phyloP scores from a whole-genome alignment of 1,140 invertebrate species.

The Sarcophaga bullata region DNA sequence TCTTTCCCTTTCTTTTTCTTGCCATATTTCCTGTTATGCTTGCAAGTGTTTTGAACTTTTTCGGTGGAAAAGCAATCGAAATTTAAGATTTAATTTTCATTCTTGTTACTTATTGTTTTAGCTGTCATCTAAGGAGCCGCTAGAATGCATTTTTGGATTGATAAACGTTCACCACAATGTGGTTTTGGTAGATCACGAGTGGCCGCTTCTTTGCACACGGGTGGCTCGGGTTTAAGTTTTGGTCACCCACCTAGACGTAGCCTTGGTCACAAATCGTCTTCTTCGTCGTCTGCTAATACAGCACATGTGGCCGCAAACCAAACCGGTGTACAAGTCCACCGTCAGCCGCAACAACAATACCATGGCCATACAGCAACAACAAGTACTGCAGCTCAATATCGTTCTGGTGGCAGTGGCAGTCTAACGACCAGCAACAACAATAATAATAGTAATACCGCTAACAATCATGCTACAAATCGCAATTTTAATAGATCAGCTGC shows the following conservation, averaged over 20 bases:
- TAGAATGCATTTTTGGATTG: conserved; percentile 78
- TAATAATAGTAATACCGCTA: conserved; percentile 24
- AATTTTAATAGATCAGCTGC: not conserved
- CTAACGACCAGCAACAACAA: conserved; percentile 31
- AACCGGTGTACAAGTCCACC: conserved; percentile 10
- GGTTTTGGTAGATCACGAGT: conserved; percentile 70
- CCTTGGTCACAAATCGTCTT: conserved; percentile 64
- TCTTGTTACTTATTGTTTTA: not conserved
- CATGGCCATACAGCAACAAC: conserved; percentile 7
- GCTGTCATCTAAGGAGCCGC: not conserved
- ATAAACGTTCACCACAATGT: conserved; percentile 75
- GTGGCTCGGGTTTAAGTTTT: conserved; percentile 56
- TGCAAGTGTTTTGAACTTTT: conserved; percentile 20
- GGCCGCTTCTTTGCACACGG: conserved; percentile 61
- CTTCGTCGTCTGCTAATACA: not conserved
- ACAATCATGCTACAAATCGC: not conserved
- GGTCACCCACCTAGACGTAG: conserved; percentile 59
- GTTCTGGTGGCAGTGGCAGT: not conserved
- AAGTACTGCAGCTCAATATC: not conserved
- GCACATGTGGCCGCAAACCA: not conserved
- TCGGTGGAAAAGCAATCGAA: not conserved
- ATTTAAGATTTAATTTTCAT: not conserved
- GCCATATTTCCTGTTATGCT: conserved; percentile 29
- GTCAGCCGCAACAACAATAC: conserved; percentile 37
- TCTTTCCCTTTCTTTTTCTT: not conserved